A percentile compares a stretch with the other conserved stretches of the same genome.
These are phyloP conservation scores for Drosophila bifasciata DNA, from an alignment of 1,140 invertebrate species.

Conservation along the genomic window DNA sequence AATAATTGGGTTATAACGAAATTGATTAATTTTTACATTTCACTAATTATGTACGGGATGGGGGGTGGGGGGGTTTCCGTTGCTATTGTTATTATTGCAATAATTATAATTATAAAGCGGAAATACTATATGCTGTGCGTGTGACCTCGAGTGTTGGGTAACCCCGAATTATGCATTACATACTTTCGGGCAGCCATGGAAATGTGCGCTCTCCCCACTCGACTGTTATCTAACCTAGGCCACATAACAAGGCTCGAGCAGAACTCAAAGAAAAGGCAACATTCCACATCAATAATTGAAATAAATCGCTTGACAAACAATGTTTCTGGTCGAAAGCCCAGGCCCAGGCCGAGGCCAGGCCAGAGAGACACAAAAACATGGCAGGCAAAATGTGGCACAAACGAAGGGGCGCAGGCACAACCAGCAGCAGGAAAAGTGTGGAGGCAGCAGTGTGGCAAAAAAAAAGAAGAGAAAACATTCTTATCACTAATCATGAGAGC, in stretches of 20 bases:
- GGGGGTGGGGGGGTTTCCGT: no score
- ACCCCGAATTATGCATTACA: conserved; percentile 7
- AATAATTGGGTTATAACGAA: conserved; percentile 65
- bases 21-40: conserved; percentile 65
- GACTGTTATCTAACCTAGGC: conserved; percentile 31
- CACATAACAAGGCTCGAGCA: conserved; percentile 9
- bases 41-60: conserved; percentile 59
- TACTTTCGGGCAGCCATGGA: conserved; percentile 20
- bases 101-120: conserved; percentile 49
- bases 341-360: not conserved
- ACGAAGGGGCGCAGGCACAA: not conserved
- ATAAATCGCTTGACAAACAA: conserved; percentile 78
- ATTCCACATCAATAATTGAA: conserved; percentile 70
- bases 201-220: conserved; percentile 13
- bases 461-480: conserved; percentile 39
- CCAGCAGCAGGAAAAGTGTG: conserved; percentile 5
- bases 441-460: conserved; percentile 5
- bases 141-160: no score
- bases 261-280: conserved; percentile 17
- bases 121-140: conserved; percentile 52
- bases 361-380: conserved; percentile 39
- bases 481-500: conserved; percentile 71
- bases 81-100: conserved; percentile 55
- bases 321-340: conserved; percentile 26
- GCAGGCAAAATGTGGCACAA: conserved; percentile 6